A percentile compares a stretch with the other conserved stretches of the same genome.
Conservation (phyloP, 1,140 invertebrate species). For the Conus betulinus region DNA sequence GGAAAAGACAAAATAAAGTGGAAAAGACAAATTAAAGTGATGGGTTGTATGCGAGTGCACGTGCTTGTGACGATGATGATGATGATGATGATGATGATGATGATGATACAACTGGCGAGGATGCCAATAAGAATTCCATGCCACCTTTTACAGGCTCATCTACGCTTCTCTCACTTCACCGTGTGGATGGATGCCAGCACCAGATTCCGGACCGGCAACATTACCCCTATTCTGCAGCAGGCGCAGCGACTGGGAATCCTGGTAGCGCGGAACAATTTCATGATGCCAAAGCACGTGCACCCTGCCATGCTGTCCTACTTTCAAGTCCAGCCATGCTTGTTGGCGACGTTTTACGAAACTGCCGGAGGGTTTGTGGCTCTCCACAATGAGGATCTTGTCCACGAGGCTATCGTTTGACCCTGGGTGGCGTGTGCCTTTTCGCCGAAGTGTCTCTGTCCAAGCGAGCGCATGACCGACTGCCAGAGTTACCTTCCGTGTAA, state of each 20-base stretch:
- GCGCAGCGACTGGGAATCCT: background rate
- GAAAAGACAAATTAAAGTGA: no score
- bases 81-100: no score
- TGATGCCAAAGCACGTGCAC: conserved; percentile 13
- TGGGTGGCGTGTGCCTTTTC: conserved; percentile 34
- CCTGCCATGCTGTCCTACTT: conserved; percentile 17
- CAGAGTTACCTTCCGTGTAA: background rate
- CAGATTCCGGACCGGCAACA: background rate
- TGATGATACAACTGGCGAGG: no score
- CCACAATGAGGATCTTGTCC: background rate
- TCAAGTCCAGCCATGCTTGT: conserved; percentile 1
- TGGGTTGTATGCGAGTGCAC: no score
- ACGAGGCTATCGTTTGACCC: background rate
- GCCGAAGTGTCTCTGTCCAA: conserved; percentile 2
- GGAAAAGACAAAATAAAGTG: no score
- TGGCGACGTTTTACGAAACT: conserved; percentile 20
- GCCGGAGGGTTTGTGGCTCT: conserved; percentile 13
- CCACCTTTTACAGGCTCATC: conserved; percentile 6
- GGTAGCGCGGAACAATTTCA: background rate
- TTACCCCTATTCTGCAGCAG: background rate
- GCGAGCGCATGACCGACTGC: background rate
- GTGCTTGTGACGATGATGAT: no score
- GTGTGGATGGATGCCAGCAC: conserved; percentile 29
- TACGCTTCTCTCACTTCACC: background rate
- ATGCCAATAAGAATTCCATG: no score